Percentiles rank a stretch among this genome's conserved stretches.
Evolutionary conservation across 1,140 invertebrate genomes (phyloP).

Genomic region (Tachypleus tridentatus): DNA sequence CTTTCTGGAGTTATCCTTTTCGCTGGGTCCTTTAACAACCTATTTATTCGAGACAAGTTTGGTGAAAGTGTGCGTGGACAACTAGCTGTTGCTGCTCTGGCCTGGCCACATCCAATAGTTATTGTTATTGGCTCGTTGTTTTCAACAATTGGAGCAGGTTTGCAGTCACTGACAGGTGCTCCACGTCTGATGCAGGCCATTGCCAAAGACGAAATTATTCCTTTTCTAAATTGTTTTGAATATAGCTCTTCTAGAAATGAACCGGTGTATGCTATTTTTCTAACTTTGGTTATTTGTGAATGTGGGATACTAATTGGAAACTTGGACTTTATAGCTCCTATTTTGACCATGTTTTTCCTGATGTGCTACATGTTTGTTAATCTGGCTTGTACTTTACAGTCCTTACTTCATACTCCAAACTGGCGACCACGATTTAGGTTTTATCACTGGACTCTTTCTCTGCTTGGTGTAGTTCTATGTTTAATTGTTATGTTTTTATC

Average conservation of each 20-base stretch:
- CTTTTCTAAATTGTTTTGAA: slow-evolving; percentile 82
- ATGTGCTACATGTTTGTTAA: slow-evolving; percentile 99
- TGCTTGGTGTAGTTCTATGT: slow-evolving; percentile 80
- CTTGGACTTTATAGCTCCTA: slow-evolving; percentile 33
- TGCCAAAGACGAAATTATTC: slow-evolving; percentile 92
- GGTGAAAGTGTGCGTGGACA: slow-evolving; percentile 91
- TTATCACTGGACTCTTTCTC: slow-evolving; percentile 93
- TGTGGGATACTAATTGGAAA: slow-evolving; percentile 75
- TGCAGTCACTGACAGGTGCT: slow-evolving; percentile 72
- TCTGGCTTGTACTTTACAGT: slow-evolving; percentile 94
- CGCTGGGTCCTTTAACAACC: slow-evolving; percentile 86
- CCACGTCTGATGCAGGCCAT: slow-evolving; percentile 74
- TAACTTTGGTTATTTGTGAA: slow-evolving; percentile 86
- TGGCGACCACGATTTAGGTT: slow-evolving; percentile 98
- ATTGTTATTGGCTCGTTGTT: slow-evolving; percentile 96
- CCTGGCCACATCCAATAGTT: slow-evolving; percentile 97
- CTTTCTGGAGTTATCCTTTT: slow-evolving; percentile 82
- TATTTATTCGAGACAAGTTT: slow-evolving; percentile 92
- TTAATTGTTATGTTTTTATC: slow-evolving; percentile 99
- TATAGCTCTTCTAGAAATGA: slow-evolving; percentile 85
- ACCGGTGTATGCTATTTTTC: slow-evolving; percentile 82
- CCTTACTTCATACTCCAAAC: slow-evolving; percentile 84
- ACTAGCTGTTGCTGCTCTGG: slow-evolving; percentile 62
- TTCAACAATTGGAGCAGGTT: slow-evolving; percentile 91
- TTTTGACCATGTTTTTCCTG: slow-evolving; percentile 81